Base-by-base conservation (phyloP, 64 coral and sea anemone species). In the Pocillopora damicornis region DNA sequence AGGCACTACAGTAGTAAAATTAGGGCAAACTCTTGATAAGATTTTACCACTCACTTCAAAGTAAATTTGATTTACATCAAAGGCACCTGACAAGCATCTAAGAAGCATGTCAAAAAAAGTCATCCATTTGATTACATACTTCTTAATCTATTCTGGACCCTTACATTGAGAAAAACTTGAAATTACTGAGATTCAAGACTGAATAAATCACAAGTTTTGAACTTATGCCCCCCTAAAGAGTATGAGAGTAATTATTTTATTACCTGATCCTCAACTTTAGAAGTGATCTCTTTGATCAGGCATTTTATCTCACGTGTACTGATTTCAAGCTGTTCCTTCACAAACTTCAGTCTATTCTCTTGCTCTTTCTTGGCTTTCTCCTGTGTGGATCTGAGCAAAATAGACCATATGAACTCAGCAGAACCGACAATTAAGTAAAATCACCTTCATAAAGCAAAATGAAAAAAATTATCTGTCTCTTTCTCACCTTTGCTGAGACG, bases 251-350 rank as follows among this genome's bases (percentile, higher is more conserved):
- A 0, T 51, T 4, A 2, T 51, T 51, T 2, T 7, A 79, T 61
- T 20, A 98, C 95, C 92, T 98, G 92, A 78, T 84, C 76, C 67
- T 98, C 92, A 10, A 98, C 91, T 61, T 90, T 78, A 35, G 89
- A 42, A 1, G 93, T 87, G 25, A 98, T 94, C 51, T 91, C 87
- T 23, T 94, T 98, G 34, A 98, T 98, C 35, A 82, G 86, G 17
- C 76, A 76, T 37, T 98, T 92, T 14, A 87, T 82, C 13, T 98
- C 95, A 85, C 87, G 86, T 13, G 74, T 83, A 15, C 37, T 80
- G 15, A 93, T 78, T 61, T 94, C 92, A 6, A 98, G 89, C 37
- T 98, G 89, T 71, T 98, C 95, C 62, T 98, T 98, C 14, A 98
- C 87, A 81, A 83, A 94, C 51, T 94, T 92, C 25, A 98, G 76